Evolutionary conservation across 1,140 invertebrate genomes (phyloP), one percentile per base, ranked within the genome.

Genomic region (Dreissena rostriformis): DNA sequence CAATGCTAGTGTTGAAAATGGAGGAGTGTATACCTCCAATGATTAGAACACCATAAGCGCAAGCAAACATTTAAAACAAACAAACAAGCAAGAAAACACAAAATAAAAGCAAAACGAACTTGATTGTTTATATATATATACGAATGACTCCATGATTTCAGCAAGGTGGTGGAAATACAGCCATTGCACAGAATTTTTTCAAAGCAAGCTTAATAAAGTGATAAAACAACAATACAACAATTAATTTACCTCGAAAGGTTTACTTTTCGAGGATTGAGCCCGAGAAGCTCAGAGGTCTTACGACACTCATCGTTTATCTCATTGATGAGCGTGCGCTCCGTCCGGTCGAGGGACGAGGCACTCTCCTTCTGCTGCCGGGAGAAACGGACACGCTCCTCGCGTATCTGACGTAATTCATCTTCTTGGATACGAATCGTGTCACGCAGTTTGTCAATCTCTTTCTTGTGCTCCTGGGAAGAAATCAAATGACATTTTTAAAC

Each of bases 301-400:
- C 90, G 70, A 79, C 91, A 92, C 68, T 93, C 92, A 17, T 93
- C 91, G 71, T 93, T 92, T 28, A 93, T 89, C 70, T 93, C 92
- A 52, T 90, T 88, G 51, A 92, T 83, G 10, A 92, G 82, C 7
- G 88, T 91, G 68, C 88, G 82, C 73, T 93, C 92, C 0, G 86
- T 84, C n/a, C 87, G 81, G 19, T 93, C 92, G n/a, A 90, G 70
- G 2, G 78, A 67, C n/a, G 78, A 39, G 24, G 51, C 63, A 52
- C 74, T 84, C 26, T 92, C 89, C 24, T 85, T 84, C 73, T 92
- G 91, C 11, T 86, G 75, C 51, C 86, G 65, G 49, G 86, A 22
- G 14, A 81, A 67, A 11, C 86, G 63, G 11, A 88, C 55, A 8
- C 88, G 82, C 57, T 92, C 91, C 0, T 85, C 57, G 26, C 84